Evolutionary conservation across 2,888 invertebrate species (phyloP).

Genomic region (Liposcelis brunnea): DNA sequence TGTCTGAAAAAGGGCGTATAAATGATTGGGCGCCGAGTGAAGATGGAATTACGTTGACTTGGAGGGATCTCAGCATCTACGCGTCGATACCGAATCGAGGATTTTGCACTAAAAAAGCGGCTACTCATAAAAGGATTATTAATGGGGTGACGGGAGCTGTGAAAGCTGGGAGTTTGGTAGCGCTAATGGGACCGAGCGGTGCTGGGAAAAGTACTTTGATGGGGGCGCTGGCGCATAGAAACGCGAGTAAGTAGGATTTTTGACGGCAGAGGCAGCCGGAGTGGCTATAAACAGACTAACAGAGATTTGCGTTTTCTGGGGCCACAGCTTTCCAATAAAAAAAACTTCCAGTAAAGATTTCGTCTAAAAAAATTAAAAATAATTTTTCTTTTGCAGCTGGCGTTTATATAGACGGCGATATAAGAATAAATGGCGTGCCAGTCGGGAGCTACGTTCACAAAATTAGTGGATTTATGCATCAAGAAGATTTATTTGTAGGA

Average conservation of each 20-base stretch:
- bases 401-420: constrained; percentile 56
- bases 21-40: constrained; percentile 19
- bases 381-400: constrained; percentile 25
- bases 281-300: no score
- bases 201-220: constrained; percentile 82
- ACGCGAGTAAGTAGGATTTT: constrained; percentile 38
- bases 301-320: no score
- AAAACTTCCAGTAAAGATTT: neutral
- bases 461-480: constrained; percentile 78
- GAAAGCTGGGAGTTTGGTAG: constrained; percentile 62
- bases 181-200: constrained; percentile 73
- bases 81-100: constrained; percentile 28
- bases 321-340: no score
- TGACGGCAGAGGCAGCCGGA: no score
- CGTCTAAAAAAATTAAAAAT: neutral
- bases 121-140: constrained; percentile 49
- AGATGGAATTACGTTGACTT: constrained; percentile 55
- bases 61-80: constrained; percentile 63
- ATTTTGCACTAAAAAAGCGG: constrained; percentile 27
- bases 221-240: constrained; percentile 63
- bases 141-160: constrained; percentile 67
- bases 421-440: constrained; percentile 47
- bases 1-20: neutral
- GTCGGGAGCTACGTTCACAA: constrained; percentile 59
- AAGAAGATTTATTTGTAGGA: constrained; percentile 77